Evolutionary conservation across 2,797 vertebrate genomes (phyloP), one percentile per base, ranked within the genome.

Genomic region (Liparis tanakae): DNA sequence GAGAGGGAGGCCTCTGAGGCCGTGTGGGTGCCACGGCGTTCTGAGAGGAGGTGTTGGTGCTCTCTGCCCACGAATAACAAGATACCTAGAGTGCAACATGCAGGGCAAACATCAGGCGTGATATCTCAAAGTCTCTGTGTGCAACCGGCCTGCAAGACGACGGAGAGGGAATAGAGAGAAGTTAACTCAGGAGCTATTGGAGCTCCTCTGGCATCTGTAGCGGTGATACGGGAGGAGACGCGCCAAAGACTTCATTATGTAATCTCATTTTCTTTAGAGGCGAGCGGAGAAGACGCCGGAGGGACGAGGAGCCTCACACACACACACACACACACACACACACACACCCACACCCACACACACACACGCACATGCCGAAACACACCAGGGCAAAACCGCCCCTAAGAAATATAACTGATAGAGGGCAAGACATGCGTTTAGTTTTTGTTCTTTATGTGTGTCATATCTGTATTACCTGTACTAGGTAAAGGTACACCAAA

Each of bases 231-330:
- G 4, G 25, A 30, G 25, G 25, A 30, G 25, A 30, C 25, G 4
- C 25, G 25, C 25, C 25, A 30, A 30, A 90, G 82, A 87, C 79
- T 80, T 83, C 88, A 92, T 93, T 90, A 92, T 80, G 88, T 90
- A 89, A 94, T 90, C 80, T 48, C 53, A 83, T 91, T 92, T 90
- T 81, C 80, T 81, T 73, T 68, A 30, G 74, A 75, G 78, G 73
- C 69, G 72, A 85, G 83, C 84, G 70, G 74, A 82, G 71, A 85
- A 54, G 70, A 86, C 5, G 83, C 84, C 74, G 64, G 67, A 73
- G 79, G 88, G 85, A 84, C 8, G 64, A 25, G 46, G 71, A 41
- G 41, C n/a, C 37, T 63, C 53, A 61, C 43, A 57, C 15, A 18
- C 68, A 43, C 56, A 4, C 7, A 51, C 20, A 48, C 57, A 67